Conservation (phyloP, 2,113 vertebrate species). For the Sapayoa aenigma region DNA sequence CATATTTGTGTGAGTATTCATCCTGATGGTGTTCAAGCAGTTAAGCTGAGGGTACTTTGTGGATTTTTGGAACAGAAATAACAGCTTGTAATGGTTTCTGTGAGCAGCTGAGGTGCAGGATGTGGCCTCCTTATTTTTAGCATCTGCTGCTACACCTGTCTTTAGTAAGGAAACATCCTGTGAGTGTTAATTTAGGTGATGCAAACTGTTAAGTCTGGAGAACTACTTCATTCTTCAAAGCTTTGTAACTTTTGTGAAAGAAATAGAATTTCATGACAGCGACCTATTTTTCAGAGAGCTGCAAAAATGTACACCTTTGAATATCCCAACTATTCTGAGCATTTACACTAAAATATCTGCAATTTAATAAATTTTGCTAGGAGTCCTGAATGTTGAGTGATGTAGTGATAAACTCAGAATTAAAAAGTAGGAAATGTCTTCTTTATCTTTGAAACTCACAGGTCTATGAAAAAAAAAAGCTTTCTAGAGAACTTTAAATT, state of each 20-base stretch:
- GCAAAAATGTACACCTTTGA: background rate
- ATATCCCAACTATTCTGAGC: background rate
- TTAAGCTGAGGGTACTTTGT: background rate
- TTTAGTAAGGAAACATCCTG: slow-evolving; percentile 16
- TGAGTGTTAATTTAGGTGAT: background rate
- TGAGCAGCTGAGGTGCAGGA: background rate
- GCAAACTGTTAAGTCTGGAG: background rate
- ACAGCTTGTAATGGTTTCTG: background rate
- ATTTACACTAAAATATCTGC: background rate
- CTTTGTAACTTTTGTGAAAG: background rate
- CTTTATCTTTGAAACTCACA: background rate
- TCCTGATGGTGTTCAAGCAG: background rate
- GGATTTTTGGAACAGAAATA: slow-evolving; percentile 13
- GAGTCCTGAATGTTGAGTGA: background rate
- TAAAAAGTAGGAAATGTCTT: background rate
- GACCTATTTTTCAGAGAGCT: background rate
- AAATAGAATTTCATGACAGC: background rate
- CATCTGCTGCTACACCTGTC: background rate
- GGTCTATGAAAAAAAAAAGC: background rate
- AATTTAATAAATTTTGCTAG: background rate
- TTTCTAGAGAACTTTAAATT: background rate
- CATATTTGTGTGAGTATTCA: background rate
- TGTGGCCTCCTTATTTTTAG: slow-evolving; percentile 23
- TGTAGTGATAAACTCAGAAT: background rate
- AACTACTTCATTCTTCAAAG: background rate